phyloP scores from a whole-genome alignment of 1,140 invertebrate species.

The Tribolium madens region DNA sequence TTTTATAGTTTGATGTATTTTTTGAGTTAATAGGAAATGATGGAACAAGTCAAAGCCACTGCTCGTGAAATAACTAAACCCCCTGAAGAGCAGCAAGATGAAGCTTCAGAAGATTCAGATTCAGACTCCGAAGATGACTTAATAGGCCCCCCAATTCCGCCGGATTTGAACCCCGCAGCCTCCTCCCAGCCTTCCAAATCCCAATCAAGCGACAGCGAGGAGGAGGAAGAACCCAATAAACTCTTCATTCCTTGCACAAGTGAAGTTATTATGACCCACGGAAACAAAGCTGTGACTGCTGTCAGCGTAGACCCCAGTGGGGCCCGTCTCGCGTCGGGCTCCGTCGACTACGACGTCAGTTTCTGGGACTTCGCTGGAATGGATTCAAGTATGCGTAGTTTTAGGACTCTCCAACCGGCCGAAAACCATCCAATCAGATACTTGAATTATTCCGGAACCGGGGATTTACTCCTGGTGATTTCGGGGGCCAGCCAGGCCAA shows the following conservation, averaged over 20 bases:
- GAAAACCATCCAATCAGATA: constrained; percentile 95
- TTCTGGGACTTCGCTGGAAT: constrained; percentile 99
- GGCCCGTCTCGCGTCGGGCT: constrained; percentile 89
- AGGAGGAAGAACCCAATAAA: constrained; percentile 69
- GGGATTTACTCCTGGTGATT: constrained; percentile 93
- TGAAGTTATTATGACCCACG: constrained; percentile 88
- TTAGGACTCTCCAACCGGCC: constrained; percentile 92
- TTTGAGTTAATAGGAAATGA: constrained; percentile 64
- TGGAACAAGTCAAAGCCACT: constrained; percentile 68
- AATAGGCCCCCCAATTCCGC: constrained; percentile 73
- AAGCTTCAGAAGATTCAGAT: constrained; percentile 54
- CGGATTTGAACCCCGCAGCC: constrained; percentile 41
- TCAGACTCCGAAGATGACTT: constrained; percentile 69
- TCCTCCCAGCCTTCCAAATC: not conserved
- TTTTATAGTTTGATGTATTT: constrained; percentile 20
- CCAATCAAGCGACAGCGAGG: constrained; percentile 66
- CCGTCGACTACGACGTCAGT: constrained; percentile 94
- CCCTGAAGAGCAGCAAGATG: constrained; percentile 58
- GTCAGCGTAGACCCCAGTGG: constrained; percentile 93
- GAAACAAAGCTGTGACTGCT: constrained; percentile 87
- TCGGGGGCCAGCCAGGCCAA: constrained; percentile 94
- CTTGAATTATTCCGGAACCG: constrained; percentile 92
- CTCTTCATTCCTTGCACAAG: constrained; percentile 80
- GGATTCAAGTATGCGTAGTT: constrained; percentile 91
- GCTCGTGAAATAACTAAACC: constrained; percentile 62